Conservation (phyloP, 2,113 vertebrate genomes). For the Xiphophorus maculatus region DNA sequence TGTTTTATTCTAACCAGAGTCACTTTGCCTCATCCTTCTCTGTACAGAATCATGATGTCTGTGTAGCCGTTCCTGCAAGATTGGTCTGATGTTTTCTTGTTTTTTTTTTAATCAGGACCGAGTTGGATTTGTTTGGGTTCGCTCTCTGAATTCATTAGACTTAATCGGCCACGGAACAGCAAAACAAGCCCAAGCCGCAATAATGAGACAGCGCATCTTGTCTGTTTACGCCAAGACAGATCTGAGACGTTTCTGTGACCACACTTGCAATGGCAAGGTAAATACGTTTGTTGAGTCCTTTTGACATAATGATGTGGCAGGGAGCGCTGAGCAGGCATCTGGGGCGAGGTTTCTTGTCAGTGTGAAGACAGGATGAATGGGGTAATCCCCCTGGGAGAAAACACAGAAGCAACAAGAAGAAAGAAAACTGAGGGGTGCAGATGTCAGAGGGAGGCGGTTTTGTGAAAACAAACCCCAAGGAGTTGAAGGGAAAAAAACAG, state of each 20-base stretch:
- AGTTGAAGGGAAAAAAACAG: constrained; percentile 38
- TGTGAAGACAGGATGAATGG: constrained; percentile 53
- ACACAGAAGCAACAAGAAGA: constrained; percentile 44
- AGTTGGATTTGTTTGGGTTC: constrained; percentile 38
- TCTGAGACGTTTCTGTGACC: constrained; percentile 32
- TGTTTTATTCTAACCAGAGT: constrained; percentile 25
- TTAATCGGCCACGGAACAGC: constrained; percentile 48
- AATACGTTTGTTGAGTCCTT: constrained; percentile 37
- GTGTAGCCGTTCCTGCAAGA: constrained; percentile 24
- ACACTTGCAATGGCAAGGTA: constrained; percentile 16
- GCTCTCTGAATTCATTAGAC: constrained; percentile 50
- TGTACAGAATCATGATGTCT: constrained; percentile 5
- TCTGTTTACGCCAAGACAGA: constrained; percentile 59
- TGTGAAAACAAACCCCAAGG: constrained; percentile 14
- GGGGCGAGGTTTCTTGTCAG: constrained; percentile 45
- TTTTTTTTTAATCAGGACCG: constrained; percentile 18
- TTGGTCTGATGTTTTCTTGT: background rate
- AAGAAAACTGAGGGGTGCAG: constrained; percentile 38
- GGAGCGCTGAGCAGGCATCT: constrained; percentile 22
- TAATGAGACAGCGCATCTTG: constrained; percentile 53
- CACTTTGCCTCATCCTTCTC: constrained; percentile 22
- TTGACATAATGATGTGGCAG: constrained; percentile 22
- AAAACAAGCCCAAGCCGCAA: constrained; percentile 35
- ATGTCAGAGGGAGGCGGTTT: constrained; percentile 43
- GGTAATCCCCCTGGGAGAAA: constrained; percentile 46